These are phyloP conservation scores for Arctocebus calabarensis DNA, from an alignment of 2,797 vertebrate species.

Conservation along the genomic window DNA sequence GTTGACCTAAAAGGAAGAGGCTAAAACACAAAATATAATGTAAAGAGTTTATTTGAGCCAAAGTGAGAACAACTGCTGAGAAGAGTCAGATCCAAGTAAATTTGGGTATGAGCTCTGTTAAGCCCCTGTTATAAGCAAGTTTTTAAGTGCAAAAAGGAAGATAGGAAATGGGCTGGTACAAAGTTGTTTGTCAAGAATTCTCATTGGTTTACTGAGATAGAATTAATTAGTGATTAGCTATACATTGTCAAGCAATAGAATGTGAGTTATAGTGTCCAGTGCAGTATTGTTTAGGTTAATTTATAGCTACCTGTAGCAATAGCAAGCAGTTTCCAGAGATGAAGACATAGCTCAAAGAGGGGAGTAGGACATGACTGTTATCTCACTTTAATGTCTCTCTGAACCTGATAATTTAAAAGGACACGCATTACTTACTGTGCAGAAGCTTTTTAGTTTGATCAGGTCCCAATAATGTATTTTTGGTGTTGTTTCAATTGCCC, in stretches of 20 bases:
- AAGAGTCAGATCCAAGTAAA: neutral
- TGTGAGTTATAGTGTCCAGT: neutral
- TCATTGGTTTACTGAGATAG: neutral
- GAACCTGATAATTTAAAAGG: neutral
- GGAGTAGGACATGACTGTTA: neutral
- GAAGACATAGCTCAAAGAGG: neutral
- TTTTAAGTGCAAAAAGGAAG: neutral
- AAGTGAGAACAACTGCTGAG: neutral
- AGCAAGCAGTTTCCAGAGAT: neutral
- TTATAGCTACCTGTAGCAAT: neutral
- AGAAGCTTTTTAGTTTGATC: too few relatives aligned
- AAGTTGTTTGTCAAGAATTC: neutral
- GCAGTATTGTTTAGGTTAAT: neutral
- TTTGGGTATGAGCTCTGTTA: neutral
- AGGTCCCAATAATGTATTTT: too few relatives aligned
- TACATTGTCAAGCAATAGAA: neutral
- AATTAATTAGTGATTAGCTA: neutral
- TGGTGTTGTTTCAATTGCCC: too few relatives aligned
- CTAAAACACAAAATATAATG: neutral
- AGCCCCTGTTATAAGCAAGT: neutral
- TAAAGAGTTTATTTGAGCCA: neutral
- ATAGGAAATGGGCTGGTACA: neutral
- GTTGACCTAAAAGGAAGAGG: neutral
- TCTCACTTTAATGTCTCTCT: neutral
- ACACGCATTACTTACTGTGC: too few relatives aligned